These are phyloP conservation scores for Prosopocoilus inquinatus DNA, from an alignment of 2,888 invertebrate genomes.

Conservation along the genomic window DNA sequence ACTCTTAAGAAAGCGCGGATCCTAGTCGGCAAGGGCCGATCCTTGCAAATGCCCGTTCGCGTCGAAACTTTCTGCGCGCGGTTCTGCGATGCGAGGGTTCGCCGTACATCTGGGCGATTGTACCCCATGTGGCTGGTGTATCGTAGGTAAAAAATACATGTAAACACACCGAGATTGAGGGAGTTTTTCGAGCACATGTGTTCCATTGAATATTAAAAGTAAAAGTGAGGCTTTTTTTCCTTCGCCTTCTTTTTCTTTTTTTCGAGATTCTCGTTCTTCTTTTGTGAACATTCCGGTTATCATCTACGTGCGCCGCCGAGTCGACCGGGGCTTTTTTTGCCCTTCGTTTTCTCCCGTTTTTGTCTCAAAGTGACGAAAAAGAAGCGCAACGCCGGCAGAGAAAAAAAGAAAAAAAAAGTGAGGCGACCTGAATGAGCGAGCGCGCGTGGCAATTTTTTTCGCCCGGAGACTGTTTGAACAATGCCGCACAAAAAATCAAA, in stretches of 20 bases:
- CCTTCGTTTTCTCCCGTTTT: no score
- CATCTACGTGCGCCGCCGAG: neutral
- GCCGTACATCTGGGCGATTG: slow-evolving; percentile 17
- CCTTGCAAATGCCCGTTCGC: neutral
- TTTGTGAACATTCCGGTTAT: neutral
- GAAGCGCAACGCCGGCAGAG: neutral
- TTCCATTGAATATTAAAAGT: slow-evolving; percentile 16
- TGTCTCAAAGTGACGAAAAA: no score
- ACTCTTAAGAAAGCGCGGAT: no score
- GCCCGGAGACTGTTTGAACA: neutral
- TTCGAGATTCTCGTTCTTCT: slow-evolving; percentile 18
- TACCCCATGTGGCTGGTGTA: slow-evolving; percentile 27
- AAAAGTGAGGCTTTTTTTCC: slow-evolving; percentile 21
- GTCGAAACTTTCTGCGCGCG: neutral
- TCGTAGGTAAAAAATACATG: slow-evolving; percentile 25
- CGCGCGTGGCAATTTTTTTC: slow-evolving; percentile 18
- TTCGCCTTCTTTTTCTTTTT: slow-evolving; percentile 12
- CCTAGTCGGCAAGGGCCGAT: no score
- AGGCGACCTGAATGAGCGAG: slow-evolving; percentile 23
- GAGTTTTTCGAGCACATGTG: slow-evolving; percentile 24
- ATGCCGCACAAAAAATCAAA: neutral
- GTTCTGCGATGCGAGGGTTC: neutral
- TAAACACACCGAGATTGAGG: slow-evolving; percentile 29
- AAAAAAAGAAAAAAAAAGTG: slow-evolving; percentile 3
- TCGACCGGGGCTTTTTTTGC: neutral